Base-by-base conservation (phyloP, 2,888 invertebrate species). In the Hemithea aestivaria region DNA sequence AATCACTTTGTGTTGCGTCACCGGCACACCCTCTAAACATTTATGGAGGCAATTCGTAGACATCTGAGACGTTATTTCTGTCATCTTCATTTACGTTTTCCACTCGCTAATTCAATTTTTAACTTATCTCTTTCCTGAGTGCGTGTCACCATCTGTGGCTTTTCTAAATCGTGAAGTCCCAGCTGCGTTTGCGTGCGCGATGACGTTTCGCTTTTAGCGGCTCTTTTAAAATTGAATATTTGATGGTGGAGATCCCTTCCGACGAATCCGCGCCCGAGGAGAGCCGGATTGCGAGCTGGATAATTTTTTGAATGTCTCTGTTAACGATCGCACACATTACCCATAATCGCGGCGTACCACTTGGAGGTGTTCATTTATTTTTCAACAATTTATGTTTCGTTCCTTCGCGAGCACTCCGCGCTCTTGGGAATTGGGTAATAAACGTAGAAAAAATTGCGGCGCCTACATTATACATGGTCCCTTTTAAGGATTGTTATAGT, bases 221-320 rank as follows among this genome's bases (percentile, higher is more conserved):
- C 67, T 80, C 80, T 84, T 87, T 87, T 87, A 87, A 87, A 87
- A 85, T 87, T 87, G 84, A 87, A 87, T 87, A 87, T 87, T 87
- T 87, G 85, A 87, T 87, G 85, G 67, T 73, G 67, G 73, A 67
- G 81, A n/a, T 83, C 85, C 81, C 82, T 81, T 73, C 80, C 80
- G 81, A 83, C 78, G 79, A 84, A 80, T 84, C 71, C 74, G 65
- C 69, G 67, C 68, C 64, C 73, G 73, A 69, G 63, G 63, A 59
- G 68, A 69, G 70, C 75, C 60, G 72, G 60, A 74, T 73, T 75
- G 62, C 56, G 72, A 52, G 68, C 66, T 56, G 66, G 76, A 78
- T 80, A 71, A 82, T 83, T 79, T 82, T 85, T 81, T 78, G 68
- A 76, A 77, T 73, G 70, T 70, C 69, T 73, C 57, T 67, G 68